A percentile compares a stretch with the other conserved stretches of the same genome.
Conservation (phyloP, 2,888 invertebrate species). For the Tetranychus truncatus region DNA sequence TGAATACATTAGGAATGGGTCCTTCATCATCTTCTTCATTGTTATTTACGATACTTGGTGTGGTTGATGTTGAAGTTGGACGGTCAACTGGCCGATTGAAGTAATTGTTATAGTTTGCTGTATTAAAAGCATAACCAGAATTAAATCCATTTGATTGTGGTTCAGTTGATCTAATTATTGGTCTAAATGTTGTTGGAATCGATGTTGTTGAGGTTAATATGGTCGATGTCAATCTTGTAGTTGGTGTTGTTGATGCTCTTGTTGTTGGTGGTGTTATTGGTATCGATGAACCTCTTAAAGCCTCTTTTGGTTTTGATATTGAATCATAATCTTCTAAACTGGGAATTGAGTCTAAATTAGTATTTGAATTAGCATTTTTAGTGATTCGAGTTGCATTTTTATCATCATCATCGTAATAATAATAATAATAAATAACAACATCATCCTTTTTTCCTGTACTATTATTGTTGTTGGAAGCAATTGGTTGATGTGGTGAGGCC, state of each 20-base stretch:
- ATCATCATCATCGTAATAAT: constrained; percentile 24
- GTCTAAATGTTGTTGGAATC: background rate
- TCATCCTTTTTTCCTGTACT: constrained; percentile 20
- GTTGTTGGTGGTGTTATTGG: background rate
- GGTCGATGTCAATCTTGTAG: background rate
- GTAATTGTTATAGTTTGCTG: no score
- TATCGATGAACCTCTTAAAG: background rate
- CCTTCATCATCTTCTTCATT: background rate
- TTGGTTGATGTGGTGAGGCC: background rate
- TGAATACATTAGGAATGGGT: constrained; percentile 21
- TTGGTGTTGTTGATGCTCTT: background rate
- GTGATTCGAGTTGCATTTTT: constrained; percentile 10
- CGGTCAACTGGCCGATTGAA: background rate
- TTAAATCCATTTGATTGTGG: background rate
- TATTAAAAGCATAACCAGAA: background rate
- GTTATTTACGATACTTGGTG: background rate
- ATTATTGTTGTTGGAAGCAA: background rate
- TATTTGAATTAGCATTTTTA: background rate
- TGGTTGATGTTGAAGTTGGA: background rate
- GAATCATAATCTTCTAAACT: constrained; percentile 19
- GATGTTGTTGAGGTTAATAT: background rate
- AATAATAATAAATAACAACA: constrained; percentile 24
- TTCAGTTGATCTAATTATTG: background rate
- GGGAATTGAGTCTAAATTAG: constrained; percentile 20
- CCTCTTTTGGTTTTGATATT: background rate